These are phyloP conservation scores for Ptilorrhoa leucosticta DNA, from an alignment of 2,113 vertebrate species.

Conservation along the genomic window DNA sequence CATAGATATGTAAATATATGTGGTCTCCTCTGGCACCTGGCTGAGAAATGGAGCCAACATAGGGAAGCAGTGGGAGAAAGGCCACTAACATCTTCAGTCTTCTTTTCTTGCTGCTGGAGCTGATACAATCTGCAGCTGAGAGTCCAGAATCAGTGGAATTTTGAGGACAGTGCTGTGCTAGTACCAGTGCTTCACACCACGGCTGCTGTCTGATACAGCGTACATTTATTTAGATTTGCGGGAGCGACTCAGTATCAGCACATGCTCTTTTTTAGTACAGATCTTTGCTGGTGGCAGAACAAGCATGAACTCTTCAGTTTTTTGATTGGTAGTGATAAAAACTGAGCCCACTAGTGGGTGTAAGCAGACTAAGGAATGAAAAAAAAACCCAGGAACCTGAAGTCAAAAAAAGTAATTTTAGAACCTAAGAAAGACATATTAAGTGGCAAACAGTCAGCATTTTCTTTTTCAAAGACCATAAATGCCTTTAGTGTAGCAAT, in stretches of 20 bases:
- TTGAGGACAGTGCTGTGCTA: background rate
- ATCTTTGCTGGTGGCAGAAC: background rate
- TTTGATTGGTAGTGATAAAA: background rate
- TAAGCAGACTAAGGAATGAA: background rate
- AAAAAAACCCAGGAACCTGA: background rate
- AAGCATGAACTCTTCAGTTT: background rate
- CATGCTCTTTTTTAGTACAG: background rate
- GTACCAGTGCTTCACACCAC: background rate
- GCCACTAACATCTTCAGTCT: background rate
- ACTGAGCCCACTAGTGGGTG: background rate
- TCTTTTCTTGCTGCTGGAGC: background rate
- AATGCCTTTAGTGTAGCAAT: background rate
- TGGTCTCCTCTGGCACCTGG: background rate
- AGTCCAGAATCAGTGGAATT: background rate
- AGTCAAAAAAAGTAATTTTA: background rate
- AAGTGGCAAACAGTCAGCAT: background rate
- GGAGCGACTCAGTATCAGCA: fast-evolving
- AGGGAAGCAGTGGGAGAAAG: background rate
- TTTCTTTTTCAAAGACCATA: background rate
- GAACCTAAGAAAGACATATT: background rate
- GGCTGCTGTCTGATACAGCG: background rate
- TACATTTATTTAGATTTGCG: background rate
- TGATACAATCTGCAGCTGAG: background rate
- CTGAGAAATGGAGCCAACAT: background rate
- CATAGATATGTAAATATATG: fast-evolving